Percentiles rank a stretch among this genome's conserved stretches.
These are phyloP conservation scores for Acanthopagrus latus DNA, from an alignment of 2,797 vertebrate species.

Conservation along the genomic window DNA sequence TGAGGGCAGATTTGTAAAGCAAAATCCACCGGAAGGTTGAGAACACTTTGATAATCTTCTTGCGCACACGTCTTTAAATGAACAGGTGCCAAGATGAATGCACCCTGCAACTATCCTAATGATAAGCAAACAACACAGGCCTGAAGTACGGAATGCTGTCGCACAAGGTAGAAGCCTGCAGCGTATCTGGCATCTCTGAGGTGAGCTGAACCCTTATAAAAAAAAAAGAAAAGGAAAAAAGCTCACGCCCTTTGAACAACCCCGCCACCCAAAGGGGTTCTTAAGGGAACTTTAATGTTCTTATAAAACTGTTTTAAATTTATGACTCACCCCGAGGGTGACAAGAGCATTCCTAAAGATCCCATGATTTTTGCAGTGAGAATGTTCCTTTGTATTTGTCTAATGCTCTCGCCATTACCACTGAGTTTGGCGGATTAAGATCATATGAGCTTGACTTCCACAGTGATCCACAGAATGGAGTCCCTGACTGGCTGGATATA, in stretches of 20 bases:
- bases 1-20: conserved; percentile 42
- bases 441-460: conserved; percentile 51
- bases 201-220: conserved; percentile 27
- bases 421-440: conserved; percentile 57
- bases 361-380: conserved; percentile 41
- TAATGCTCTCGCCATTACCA: conserved; percentile 40
- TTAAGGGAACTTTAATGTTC: conserved; percentile 64
- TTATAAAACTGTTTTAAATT: conserved; percentile 57
- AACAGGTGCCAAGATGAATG: conserved; percentile 59
- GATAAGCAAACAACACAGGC: conserved; percentile 52
- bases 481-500: conserved; percentile 61
- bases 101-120: conserved; percentile 36
- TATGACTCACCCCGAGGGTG: conserved; percentile 44
- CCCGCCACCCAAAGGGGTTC: conserved; percentile 50
- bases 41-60: conserved; percentile 57
- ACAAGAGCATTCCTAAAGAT: conserved; percentile 57
- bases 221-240: conserved; percentile 42
- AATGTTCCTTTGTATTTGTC: conserved; percentile 50
- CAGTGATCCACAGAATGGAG: conserved; percentile 52
- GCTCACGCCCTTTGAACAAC: conserved; percentile 61
- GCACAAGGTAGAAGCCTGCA: conserved; percentile 20
- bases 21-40: conserved; percentile 44
- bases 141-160: conserved; percentile 14
- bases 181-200: conserved; percentile 44
- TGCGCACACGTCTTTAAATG: conserved; percentile 36